Evolutionary conservation across 2,888 invertebrate species (phyloP).

Genomic region (Cataglyphis altisquamis): DNA sequence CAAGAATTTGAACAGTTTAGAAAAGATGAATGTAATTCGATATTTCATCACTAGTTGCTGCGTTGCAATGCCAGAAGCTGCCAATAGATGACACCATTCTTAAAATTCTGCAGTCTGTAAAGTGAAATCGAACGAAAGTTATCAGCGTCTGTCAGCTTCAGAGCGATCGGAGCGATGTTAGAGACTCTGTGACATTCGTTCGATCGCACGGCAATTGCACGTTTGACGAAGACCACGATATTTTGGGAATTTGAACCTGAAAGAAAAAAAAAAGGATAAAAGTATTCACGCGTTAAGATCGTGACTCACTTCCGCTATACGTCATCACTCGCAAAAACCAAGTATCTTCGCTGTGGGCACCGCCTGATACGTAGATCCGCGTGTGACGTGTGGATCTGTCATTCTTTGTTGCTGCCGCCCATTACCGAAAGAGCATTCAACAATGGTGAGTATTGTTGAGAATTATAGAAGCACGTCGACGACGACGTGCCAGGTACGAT

Average conservation of each 20-base stretch:
- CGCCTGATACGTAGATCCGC: slow-evolving; percentile 7
- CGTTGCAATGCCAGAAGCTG: not conserved
- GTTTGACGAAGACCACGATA: not conserved
- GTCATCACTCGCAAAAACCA: slow-evolving; percentile 21
- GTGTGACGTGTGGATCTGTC: not conserved
- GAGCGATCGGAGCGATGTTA: slow-evolving; percentile 19
- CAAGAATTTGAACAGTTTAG: not conserved
- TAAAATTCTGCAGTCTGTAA: not conserved
- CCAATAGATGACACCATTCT: slow-evolving; percentile 5
- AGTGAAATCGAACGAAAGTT: slow-evolving; percentile 15
- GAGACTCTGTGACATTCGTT: slow-evolving; percentile 7
- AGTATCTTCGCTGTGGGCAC: slow-evolving; percentile 10
- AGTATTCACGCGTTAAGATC: not conserved
- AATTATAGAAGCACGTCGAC: slow-evolving; percentile 2
- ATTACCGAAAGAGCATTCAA: not conserved
- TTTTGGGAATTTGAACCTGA: not conserved
- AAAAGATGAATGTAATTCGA: not conserved
- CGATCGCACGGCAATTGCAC: slow-evolving; percentile 14
- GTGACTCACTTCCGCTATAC: slow-evolving; percentile 52
- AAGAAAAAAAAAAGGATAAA: not conserved
- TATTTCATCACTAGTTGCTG: not conserved
- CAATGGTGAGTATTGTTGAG: slow-evolving; percentile 38
- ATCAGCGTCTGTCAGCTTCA: slow-evolving; percentile 1
- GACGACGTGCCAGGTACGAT: not conserved
- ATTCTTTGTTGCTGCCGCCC: not conserved